Base-by-base conservation (phyloP, 2,113 vertebrate genomes). In the Heteronetta atricapilla region DNA sequence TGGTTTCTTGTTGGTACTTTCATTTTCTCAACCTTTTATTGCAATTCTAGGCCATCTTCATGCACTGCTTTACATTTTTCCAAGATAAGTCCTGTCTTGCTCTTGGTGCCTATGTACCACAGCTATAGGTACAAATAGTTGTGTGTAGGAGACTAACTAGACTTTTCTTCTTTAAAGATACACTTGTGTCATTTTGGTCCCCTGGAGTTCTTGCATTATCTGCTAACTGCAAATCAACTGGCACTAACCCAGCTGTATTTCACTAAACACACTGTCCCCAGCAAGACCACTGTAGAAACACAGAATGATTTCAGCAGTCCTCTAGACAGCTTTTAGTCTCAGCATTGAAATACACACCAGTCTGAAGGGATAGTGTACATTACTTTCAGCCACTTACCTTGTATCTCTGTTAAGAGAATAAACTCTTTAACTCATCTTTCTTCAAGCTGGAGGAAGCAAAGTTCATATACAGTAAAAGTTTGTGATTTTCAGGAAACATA, bases 171-270 rank as follows among this genome's bases (percentile, higher is more conserved):
- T 63, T 77, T 7, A 80, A n/a, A 88, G 13, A 83, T 55, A 66
- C 9, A 25, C 81, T 62, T 75, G 13, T 81, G 48, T n/a, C 26
- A 33, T 74, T 92, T 91, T 50, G 7, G 44, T 59, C 40, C 36
- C 86, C 69, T 80, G 66, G 70, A 91, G 56, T 48, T 89, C 60
- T 82, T 83, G 68, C 46, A 74, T 53, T 87, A 13, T 84, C 53
- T 91, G 55, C n/a, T 79, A 82, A 67, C 50, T 86, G 25, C 18
- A 91, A 94, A 88, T 86, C 86, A 82, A 55, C 90, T 94, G 88
- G 83, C 69, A 58, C 70, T 87, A 75, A 92, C 60, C 48, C 69
- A 78, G 73, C 83, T 91, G 58, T 84, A 82, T 86, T 96, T 88
- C 64, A 55, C 90, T 79, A 69, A 88, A 69, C 19, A 36, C 8